Percentiles rank a stretch among this genome's conserved stretches.
phyloP scores from a whole-genome alignment of 2,888 invertebrate species.

The Cepaea hortensis region DNA sequence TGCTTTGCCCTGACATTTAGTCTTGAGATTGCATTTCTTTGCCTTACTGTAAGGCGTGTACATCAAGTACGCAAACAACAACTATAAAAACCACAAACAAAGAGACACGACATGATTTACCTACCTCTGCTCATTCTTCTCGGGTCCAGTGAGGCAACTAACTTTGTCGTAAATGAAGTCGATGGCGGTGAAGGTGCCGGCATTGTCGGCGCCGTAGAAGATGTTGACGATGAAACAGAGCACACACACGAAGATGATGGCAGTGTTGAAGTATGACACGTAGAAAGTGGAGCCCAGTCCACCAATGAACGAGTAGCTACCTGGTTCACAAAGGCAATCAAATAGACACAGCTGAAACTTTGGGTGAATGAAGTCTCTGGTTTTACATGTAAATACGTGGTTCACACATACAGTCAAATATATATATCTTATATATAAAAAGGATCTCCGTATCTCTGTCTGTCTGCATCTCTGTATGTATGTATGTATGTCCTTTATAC shows the following conservation, averaged over 20 bases:
- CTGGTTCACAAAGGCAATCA: not conserved
- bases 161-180: slow-evolving; percentile 60
- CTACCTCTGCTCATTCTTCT: slow-evolving; percentile 58
- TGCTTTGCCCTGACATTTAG: too few relatives aligned
- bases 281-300: slow-evolving; percentile 73
- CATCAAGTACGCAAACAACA: too few relatives aligned
- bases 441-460: too few relatives aligned
- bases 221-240: slow-evolving; percentile 60
- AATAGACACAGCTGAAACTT: too few relatives aligned
- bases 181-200: slow-evolving; percentile 54
- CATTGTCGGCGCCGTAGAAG: slow-evolving; percentile 54
- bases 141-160: slow-evolving; percentile 57
- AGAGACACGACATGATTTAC: not conserved
- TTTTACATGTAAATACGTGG: too few relatives aligned
- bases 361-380: too few relatives aligned
- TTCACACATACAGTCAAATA: too few relatives aligned
- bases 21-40: too few relatives aligned
- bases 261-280: slow-evolving; percentile 72
- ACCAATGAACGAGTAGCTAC: slow-evolving; percentile 67
- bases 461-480: too few relatives aligned
- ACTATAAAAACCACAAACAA: not conserved
- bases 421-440: too few relatives aligned
- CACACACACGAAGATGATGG: slow-evolving; percentile 63
- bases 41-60: too few relatives aligned
- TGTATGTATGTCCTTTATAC: too few relatives aligned